Evolutionary conservation across 2,113 vertebrate genomes (phyloP).

Genomic region (Halichoerus grypus): DNA sequence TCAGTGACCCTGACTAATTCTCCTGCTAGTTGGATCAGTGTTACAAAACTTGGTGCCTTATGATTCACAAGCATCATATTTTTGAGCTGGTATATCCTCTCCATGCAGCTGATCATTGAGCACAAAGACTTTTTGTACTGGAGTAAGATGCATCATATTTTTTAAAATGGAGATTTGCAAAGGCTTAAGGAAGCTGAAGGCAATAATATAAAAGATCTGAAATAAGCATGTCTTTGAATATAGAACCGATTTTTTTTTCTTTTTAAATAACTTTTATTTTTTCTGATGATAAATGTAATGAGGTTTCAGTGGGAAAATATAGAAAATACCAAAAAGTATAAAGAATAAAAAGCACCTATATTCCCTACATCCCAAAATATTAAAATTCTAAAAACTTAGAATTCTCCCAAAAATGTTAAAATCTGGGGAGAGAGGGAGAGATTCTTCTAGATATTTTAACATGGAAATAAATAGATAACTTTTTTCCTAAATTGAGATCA

Average conservation of each 20-base stretch:
- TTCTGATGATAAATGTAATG: constrained; percentile 45
- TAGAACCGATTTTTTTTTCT: constrained; percentile 3
- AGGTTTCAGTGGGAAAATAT: background rate
- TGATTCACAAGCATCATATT: constrained; percentile 53
- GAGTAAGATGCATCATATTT: constrained; percentile 27
- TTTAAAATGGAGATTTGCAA: constrained; percentile 42
- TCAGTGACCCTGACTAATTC: constrained; percentile 76
- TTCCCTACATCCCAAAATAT: background rate
- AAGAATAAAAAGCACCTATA: constrained; percentile 26
- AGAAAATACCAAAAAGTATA: constrained; percentile 1
- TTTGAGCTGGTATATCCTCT: constrained; percentile 40
- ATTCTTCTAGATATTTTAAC: background rate
- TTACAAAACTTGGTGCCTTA: constrained; percentile 51
- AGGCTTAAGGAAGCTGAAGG: constrained; percentile 46
- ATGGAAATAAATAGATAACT: background rate
- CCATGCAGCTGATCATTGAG: constrained; percentile 13
- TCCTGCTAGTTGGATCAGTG: constrained; percentile 63
- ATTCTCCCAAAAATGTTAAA: constrained; percentile 34
- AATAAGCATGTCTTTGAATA: constrained; percentile 43
- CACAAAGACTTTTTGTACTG: constrained; percentile 52
- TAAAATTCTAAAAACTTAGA: constrained; percentile 26
- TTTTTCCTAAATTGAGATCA: constrained; percentile 47
- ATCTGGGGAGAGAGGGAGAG: background rate
- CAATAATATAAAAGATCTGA: constrained; percentile 39
- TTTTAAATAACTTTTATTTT: constrained; percentile 23